Evolutionary conservation across 2,888 invertebrate species (phyloP).

Genomic region (Leptogaster cylindrica): DNA sequence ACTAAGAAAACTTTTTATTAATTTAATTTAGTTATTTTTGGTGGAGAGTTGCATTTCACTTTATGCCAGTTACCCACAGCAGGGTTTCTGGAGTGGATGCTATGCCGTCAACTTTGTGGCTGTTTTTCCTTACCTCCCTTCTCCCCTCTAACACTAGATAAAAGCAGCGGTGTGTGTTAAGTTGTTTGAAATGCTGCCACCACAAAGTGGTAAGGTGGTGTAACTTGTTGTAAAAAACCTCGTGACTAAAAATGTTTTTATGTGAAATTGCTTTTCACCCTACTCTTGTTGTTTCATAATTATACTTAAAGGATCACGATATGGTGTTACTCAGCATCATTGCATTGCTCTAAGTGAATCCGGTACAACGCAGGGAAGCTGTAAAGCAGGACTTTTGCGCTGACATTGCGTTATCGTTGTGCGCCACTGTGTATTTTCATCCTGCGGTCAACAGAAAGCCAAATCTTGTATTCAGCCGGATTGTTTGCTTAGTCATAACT

Average conservation of each 20-base stretch:
- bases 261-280: constrained; percentile 34
- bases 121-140: neutral
- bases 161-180: neutral
- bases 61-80: constrained; percentile 24
- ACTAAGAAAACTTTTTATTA: constrained; percentile 26
- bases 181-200: constrained; percentile 18
- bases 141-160: neutral
- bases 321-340: neutral
- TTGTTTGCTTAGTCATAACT: too few species aligned
- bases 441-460: neutral
- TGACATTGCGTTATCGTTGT: neutral
- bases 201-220: constrained; percentile 13
- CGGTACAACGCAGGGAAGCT: too few species aligned
- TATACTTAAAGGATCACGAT: constrained; percentile 35
- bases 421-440: neutral
- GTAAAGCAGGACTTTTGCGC: too few species aligned
- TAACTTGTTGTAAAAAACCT: constrained; percentile 25
- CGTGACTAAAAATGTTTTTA: constrained; percentile 37
- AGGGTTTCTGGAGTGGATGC: neutral
- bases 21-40: constrained; percentile 32
- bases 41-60: constrained; percentile 25
- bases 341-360: neutral
- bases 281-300: constrained; percentile 29
- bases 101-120: neutral
- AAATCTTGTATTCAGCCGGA: neutral